Evolutionary conservation across 2,113 vertebrate genomes (phyloP), one percentile per base, ranked within the genome.

Genomic region (Circaetus cinerascens): DNA sequence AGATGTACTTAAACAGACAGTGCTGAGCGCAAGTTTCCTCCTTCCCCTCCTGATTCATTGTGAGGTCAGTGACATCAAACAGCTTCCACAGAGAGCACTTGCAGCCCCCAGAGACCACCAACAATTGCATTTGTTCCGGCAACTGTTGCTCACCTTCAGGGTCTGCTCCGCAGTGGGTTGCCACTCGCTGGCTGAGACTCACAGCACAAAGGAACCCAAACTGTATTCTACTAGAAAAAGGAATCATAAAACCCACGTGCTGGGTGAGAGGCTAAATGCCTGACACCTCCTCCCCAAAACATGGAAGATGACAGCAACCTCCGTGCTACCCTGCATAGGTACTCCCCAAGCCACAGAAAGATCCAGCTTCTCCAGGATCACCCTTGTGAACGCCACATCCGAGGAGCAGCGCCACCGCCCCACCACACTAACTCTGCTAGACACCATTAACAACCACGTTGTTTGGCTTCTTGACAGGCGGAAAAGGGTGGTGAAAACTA

Each of bases 321-420:
- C 38, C 0, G 0, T 27, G 17, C 6, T 21, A 4, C 11, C 36
- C 27, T 73, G 46, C 68, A 25, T 2, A 5, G 67, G 25, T 38
- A 1, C 38, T 66, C 18, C 32, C 67, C 18, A 27, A 18, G 41
- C 29, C 56, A 21, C 0, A 3, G 12, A 27, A 67, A 34, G 41
- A 50, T 13, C 26, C 17, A 18, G 32, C 17, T 22, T 19, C 25
- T 8, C 26, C 1, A 1, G 50, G 43, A 27, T 86, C 34, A 11
- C 10, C 25, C 26, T 4, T 23, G 48, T 2, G 9, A 72, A 5
- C 1, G 0, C 26, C 62, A 20, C 43, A 34, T 4, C n/a, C 0
- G 0, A 72, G 53, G 40, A 64, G 43, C 53, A 60, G 71, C 53
- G 90, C 55, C 56, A 10, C 13, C 1, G 1, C 8, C 62, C 57